A percentile compares a stretch with the other conserved stretches of the same genome.
Evolutionary conservation across 2,113 vertebrate species (phyloP).

Genomic region (Cynopterus brachyotis): DNA sequence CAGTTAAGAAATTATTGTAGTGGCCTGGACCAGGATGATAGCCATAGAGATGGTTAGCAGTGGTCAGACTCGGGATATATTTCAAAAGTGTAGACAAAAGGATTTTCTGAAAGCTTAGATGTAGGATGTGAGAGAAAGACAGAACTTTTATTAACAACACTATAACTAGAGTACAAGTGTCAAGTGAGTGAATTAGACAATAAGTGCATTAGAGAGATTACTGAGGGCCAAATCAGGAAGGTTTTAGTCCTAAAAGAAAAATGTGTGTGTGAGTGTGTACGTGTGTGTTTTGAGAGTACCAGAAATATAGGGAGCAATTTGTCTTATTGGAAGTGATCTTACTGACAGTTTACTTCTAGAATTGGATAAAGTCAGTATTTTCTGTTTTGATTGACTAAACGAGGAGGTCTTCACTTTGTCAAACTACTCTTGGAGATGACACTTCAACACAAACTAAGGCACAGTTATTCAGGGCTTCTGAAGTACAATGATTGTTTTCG

Average conservation of each 20-base stretch:
- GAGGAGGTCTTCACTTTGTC: neutral
- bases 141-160: conserved; percentile 14
- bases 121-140: neutral
- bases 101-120: neutral
- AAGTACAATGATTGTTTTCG: neutral
- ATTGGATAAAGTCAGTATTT: neutral
- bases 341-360: conserved; percentile 4
- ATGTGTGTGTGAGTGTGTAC: neutral
- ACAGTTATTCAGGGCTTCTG: neutral
- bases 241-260: neutral
- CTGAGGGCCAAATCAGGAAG: neutral
- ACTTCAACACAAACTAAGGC: neutral
- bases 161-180: neutral
- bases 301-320: neutral
- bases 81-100: conserved; percentile 16
- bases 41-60: neutral
- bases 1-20: neutral
- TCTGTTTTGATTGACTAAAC: neutral
- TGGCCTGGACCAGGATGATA: neutral
- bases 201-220: neutral
- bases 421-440: neutral
- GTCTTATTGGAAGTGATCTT: neutral
- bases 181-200: conserved; percentile 10
- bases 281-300: neutral
- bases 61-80: neutral